phyloP scores from a whole-genome alignment of 2,113 vertebrate species.

The Tetrax tetrax region DNA sequence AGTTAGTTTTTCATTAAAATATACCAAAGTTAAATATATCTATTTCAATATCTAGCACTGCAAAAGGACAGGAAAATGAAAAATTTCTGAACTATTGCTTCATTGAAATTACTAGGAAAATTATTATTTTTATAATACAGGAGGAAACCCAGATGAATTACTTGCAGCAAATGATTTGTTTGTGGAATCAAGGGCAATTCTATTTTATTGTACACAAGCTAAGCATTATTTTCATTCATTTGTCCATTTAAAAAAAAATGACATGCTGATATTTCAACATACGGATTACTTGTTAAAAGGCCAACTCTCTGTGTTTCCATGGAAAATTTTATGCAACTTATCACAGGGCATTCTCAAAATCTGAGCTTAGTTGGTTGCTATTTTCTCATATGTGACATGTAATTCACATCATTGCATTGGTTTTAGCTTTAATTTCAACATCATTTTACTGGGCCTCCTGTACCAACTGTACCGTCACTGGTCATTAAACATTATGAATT shows the following conservation, averaged over 20 bases:
- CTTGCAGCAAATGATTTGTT: background rate
- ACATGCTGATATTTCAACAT: background rate
- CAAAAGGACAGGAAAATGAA: background rate
- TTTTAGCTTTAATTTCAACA: background rate
- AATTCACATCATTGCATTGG: background rate
- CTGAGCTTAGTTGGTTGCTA: background rate
- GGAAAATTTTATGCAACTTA: slow-evolving; percentile 15
- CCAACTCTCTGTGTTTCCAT: slow-evolving; percentile 27
- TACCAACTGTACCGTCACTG: background rate
- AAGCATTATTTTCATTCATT: background rate
- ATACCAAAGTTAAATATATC: background rate
- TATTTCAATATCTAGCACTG: background rate
- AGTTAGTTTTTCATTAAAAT: slow-evolving; percentile 10
- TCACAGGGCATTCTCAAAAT: slow-evolving; percentile 21
- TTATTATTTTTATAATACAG: background rate
- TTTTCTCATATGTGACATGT: background rate
- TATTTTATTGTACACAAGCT: background rate
- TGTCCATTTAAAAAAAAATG: background rate
- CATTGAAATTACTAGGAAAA: background rate
- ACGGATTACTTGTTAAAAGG: background rate
- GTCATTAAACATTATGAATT: background rate
- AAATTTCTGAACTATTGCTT: background rate
- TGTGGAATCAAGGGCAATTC: background rate
- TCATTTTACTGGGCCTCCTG: background rate
- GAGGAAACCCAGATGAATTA: background rate